phyloP scores from a whole-genome alignment of 1,140 invertebrate species.

The Aradophagus sp. region DNA sequence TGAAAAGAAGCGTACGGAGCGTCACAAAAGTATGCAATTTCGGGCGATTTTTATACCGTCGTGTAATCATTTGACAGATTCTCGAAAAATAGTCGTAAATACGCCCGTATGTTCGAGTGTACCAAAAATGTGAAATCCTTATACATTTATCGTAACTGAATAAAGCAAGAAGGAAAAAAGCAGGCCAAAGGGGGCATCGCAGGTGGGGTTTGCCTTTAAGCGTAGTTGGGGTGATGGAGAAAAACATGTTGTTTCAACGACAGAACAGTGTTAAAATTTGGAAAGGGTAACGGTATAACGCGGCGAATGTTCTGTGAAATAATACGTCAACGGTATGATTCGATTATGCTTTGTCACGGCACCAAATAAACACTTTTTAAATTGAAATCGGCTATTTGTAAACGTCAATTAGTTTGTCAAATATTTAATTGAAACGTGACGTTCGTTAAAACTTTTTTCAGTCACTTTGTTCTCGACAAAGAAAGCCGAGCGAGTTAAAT shows the following conservation, averaged over 20 bases:
- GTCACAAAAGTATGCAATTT: constrained; percentile 61
- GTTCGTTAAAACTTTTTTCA: no score
- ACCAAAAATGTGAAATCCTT: constrained; percentile 65
- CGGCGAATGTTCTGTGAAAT: constrained; percentile 21
- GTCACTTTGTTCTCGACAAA: no score
- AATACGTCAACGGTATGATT: constrained; percentile 28
- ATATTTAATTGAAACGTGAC: no score
- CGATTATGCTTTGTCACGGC: constrained; percentile 1
- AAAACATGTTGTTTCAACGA: constrained; percentile 65
- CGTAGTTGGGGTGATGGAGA: constrained; percentile 60
- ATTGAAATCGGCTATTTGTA: no score
- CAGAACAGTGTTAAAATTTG: constrained; percentile 50
- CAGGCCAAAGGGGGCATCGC: constrained; percentile 29
- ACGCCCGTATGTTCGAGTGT: constrained; percentile 70
- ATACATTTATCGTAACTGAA: constrained; percentile 57
- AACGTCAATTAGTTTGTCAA: no score
- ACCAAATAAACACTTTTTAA: constrained; percentile 18
- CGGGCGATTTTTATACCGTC: constrained; percentile 35
- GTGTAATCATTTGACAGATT: constrained; percentile 67
- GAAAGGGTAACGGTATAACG: constrained; percentile 42
- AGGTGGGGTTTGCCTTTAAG: constrained; percentile 36
- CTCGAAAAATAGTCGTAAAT: constrained; percentile 72
- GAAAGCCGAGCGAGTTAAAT: no score
- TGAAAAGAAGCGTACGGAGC: constrained; percentile 42
- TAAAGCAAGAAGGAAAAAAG: constrained; percentile 54